phyloP scores from a whole-genome alignment of 1,140 invertebrate species.

The Calephelis nemesis region DNA sequence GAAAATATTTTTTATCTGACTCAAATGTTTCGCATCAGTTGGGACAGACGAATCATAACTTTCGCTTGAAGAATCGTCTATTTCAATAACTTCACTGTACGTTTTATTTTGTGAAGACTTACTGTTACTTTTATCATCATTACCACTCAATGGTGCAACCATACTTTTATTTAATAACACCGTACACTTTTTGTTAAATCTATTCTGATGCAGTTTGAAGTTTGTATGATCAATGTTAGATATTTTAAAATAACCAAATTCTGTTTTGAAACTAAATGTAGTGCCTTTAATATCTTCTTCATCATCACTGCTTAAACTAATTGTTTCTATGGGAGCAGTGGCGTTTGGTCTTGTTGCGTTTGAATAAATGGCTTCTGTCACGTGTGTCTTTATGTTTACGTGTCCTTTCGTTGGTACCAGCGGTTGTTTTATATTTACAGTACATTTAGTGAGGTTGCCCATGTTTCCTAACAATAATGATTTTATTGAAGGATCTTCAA shows the following conservation, averaged over 20 bases:
- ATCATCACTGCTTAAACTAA: slow-evolving; percentile 65
- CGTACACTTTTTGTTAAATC: slow-evolving; percentile 45
- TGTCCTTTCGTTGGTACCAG: slow-evolving; percentile 22
- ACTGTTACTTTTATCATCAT: not conserved
- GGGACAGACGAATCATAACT: not conserved
- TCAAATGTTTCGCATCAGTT: not conserved
- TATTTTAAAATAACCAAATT: slow-evolving; percentile 51
- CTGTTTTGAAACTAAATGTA: slow-evolving; percentile 39
- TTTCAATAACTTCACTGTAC: slow-evolving; percentile 35
- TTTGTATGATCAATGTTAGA: slow-evolving; percentile 30
- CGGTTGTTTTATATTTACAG: slow-evolving; percentile 55
- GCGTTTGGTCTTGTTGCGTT: slow-evolving; percentile 5
- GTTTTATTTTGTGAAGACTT: slow-evolving; percentile 9
- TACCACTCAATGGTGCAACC: not conserved
- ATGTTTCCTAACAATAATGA: slow-evolving; percentile 41
- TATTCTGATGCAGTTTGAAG: slow-evolving; percentile 50
- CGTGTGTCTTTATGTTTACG: slow-evolving; percentile 23
- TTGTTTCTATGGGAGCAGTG: slow-evolving; percentile 44
- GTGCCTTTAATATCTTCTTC: slow-evolving; percentile 47
- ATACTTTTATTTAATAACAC: slow-evolving; percentile 37
- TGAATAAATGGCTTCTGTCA: slow-evolving; percentile 26
- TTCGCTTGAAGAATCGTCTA: slow-evolving; percentile 45
- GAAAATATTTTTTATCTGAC: not conserved
- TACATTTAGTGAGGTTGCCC: slow-evolving; percentile 44
- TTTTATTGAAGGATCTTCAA: slow-evolving; percentile 49